Conservation (phyloP, 2,113 vertebrate species). For the Nannobrachium achirus region DNA sequence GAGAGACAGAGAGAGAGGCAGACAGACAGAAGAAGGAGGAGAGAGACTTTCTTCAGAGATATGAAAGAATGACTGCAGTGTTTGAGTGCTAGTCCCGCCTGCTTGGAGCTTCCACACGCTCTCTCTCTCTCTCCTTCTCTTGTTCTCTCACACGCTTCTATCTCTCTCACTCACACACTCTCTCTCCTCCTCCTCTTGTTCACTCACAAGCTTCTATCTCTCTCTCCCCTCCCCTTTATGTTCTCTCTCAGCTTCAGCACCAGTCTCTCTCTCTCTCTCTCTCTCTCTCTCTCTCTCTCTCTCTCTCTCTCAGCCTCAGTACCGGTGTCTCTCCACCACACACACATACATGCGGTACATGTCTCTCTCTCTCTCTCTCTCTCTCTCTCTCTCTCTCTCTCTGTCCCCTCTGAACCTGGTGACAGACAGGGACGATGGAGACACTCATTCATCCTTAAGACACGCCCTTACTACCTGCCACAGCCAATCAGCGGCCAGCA, state of each 20-base stretch:
- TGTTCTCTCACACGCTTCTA: too few relatives aligned
- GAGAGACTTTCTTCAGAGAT: slow-evolving; percentile 65
- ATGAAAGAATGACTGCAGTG: slow-evolving; percentile 79
- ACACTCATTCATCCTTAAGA: slow-evolving; percentile 68
- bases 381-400: slow-evolving; percentile 43
- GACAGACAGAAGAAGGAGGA: slow-evolving; percentile 38
- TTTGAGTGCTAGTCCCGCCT: slow-evolving; percentile 71
- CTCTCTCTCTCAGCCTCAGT: slow-evolving; percentile 10
- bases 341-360: too few relatives aligned
- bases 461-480: slow-evolving; percentile 58
- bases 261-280: slow-evolving; percentile 14
- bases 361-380: slow-evolving; percentile 36
- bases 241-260: slow-evolving; percentile 59
- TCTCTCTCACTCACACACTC: slow-evolving; percentile 14
- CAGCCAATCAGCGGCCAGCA: slow-evolving; percentile 63
- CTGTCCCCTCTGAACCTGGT: slow-evolving; percentile 64
- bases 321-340: slow-evolving; percentile 9
- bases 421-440: slow-evolving; percentile 51
- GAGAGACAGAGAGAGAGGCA: slow-evolving; percentile 1
- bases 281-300: slow-evolving; percentile 12
- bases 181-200: background rate
- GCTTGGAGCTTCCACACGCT: slow-evolving; percentile 73
- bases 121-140: slow-evolving; percentile 43
- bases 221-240: slow-evolving; percentile 60
- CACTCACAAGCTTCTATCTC: too few relatives aligned